Evolutionary conservation across 2,113 vertebrate genomes (phyloP).

Genomic region (Aptenodytes forsteri): DNA sequence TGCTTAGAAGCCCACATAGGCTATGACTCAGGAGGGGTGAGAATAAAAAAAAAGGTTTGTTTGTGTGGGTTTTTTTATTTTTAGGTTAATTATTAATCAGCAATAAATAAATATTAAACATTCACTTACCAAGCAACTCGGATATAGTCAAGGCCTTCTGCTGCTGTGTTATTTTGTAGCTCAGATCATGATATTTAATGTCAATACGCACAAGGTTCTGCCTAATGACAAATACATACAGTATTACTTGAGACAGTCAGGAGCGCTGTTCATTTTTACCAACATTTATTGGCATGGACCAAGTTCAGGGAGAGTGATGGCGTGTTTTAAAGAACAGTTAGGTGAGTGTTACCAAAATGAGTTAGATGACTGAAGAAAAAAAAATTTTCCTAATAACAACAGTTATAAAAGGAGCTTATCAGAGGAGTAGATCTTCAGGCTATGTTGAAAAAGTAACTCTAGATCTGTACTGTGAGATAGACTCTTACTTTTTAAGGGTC

Average conservation of each 20-base stretch:
- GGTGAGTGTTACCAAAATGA: background rate
- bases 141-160: slow-evolving; percentile 75
- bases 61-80: background rate
- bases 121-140: slow-evolving; percentile 76
- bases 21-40: background rate
- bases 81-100: background rate
- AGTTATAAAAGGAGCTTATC: background rate
- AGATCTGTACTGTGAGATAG: background rate
- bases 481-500: background rate
- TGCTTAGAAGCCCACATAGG: background rate
- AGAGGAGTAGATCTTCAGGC: background rate
- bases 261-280: background rate
- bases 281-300: background rate
- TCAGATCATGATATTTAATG: slow-evolving; percentile 78
- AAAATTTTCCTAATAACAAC: background rate
- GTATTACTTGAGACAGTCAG: background rate
- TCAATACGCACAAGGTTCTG: slow-evolving; percentile 79
- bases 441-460: background rate
- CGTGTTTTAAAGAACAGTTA: background rate
- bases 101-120: background rate
- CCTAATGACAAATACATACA: slow-evolving; percentile 50
- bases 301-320: background rate
- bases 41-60: background rate
- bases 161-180: slow-evolving; percentile 78
- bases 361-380: background rate